phyloP scores from a whole-genome alignment of 2,113 vertebrate genomes.

The Microtus oregoni region DNA sequence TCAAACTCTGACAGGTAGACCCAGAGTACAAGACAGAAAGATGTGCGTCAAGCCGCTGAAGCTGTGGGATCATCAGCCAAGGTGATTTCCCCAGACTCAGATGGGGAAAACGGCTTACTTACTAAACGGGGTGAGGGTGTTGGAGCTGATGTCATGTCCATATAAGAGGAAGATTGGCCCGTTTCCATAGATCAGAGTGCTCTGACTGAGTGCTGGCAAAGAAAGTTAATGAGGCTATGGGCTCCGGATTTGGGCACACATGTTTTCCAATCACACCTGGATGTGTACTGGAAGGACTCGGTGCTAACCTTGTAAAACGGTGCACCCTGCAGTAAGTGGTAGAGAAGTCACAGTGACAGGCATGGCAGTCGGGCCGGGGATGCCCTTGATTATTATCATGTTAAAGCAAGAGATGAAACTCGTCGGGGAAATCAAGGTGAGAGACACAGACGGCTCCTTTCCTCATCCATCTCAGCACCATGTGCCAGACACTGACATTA shows the following conservation, averaged over 20 bases:
- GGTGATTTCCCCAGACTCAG: slow-evolving; percentile 49
- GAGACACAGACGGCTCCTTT: not conserved
- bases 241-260: not conserved
- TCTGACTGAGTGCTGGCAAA: rapidly evolving
- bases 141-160: not conserved
- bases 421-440: not conserved
- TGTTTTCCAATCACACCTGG: not conserved
- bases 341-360: not conserved
- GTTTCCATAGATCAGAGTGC: not conserved
- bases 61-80: slow-evolving; percentile 45
- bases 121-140: not conserved
- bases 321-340: not conserved
- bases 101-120: not conserved
- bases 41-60: slow-evolving; percentile 52
- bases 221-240: not conserved
- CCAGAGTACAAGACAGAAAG: slow-evolving; percentile 1
- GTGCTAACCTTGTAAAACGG: not conserved
- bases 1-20: not conserved
- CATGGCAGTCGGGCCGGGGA: not conserved
- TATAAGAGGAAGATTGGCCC: not conserved
- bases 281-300: not conserved
- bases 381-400: not conserved
- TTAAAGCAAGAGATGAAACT: not conserved
- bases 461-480: not conserved
- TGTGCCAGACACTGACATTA: not conserved